These are phyloP conservation scores for Drosophila affinis DNA, from an alignment of 2,888 invertebrate species.

Conservation along the genomic window DNA sequence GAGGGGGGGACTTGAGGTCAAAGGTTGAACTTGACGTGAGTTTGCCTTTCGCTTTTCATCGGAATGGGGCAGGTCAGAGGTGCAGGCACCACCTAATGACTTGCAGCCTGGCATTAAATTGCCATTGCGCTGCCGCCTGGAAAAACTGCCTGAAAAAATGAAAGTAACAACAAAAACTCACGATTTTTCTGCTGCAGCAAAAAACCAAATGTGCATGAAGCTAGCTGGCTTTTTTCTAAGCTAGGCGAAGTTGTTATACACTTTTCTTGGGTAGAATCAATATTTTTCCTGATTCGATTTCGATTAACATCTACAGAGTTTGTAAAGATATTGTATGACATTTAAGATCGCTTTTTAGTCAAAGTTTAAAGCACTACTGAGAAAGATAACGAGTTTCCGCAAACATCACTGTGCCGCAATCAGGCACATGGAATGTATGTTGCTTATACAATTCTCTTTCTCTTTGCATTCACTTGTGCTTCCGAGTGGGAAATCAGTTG, in stretches of 20 bases:
- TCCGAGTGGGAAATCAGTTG: too few species aligned
- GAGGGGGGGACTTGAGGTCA: conserved; percentile 31
- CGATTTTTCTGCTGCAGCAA: conserved; percentile 29
- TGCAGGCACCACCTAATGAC: conserved; percentile 56
- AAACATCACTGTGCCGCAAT: too few species aligned
- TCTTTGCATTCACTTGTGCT: too few species aligned
- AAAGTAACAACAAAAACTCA: conserved; percentile 30
- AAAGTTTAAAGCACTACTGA: too few species aligned
- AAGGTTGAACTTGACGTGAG: conserved; percentile 57
- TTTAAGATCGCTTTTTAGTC: too few species aligned
- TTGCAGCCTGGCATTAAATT: conserved; percentile 55
- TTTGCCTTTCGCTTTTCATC: conserved; percentile 69
- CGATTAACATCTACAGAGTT: too few species aligned
- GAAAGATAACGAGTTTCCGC: too few species aligned
- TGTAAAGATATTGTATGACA: too few species aligned
- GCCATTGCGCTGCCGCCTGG: conserved; percentile 32
- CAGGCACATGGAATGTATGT: too few species aligned
- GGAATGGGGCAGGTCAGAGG: conserved; percentile 52
- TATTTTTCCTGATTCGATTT: too few species aligned
- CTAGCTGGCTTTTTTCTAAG: background rate
- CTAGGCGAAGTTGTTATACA: background rate
- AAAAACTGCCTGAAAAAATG: conserved; percentile 40
- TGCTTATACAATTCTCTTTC: too few species aligned
- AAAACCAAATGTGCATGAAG: conserved; percentile 6
- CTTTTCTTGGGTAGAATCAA: too few species aligned